Base-by-base conservation (phyloP, 2,113 vertebrate species). In the Megaleporinus macrocephalus region DNA sequence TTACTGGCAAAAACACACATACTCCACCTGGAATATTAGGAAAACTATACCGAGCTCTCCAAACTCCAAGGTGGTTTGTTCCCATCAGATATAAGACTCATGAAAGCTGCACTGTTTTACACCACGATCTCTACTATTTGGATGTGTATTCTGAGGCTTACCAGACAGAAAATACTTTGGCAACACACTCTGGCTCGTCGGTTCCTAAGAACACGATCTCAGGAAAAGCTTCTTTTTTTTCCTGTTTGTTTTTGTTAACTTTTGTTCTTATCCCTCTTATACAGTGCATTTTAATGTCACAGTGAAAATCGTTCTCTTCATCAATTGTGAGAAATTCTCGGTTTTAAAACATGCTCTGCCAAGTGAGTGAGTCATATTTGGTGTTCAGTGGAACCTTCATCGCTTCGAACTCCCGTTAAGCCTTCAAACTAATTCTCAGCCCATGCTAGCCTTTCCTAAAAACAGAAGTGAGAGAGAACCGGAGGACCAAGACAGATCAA, bases 111-210 rank as follows among this genome's bases (percentile, higher is more conserved):
- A 76, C 66, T 53, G 47, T 33, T 81, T 24, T 81, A 49, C 18
- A 33, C 49, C 22, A 49, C 47, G 22, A 44, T 27, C 53, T 74
- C 20, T 26, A 49, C 0, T 51, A 51, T 16, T 51, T 51, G 49
- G 10, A n/a, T 36, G 30, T 74, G 29, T 57, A 75, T 73, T 69
- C 65, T 84, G 77, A 74, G 65, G 53, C 53, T 49, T 53, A 72
- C 22, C 77, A 74, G 44, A 79, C 66, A 41, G 75, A 53, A 59
- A 44, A 44, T 73, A 30, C 57, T 47, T 51, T 68, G 27, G 79
- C 24, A 11, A 12, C 57, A 41, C 55, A 41, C 51, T 59, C 57
- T 78, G 44, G 24, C 27, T 59, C 62, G 41, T 27, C 78, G 78
- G 30, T 15, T 62, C 53, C 15, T 30, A 79, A 79, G 41, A 76